Evolutionary conservation across 2,797 vertebrate species (phyloP), one percentile per base, ranked within the genome.

Genomic region (Tragopan temminckii): DNA sequence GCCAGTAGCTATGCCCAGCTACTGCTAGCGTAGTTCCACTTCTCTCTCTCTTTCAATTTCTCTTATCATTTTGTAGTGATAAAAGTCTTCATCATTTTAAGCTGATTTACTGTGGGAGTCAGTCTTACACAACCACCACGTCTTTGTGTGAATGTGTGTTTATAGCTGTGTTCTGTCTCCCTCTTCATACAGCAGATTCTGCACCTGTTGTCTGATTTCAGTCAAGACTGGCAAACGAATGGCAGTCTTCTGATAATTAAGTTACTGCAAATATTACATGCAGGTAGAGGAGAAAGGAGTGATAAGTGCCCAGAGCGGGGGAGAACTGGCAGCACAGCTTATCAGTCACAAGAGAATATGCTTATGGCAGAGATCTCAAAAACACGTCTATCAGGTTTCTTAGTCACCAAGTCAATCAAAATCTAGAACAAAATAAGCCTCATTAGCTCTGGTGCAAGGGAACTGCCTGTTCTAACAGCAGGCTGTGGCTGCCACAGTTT

Each of bases 81-180:
- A 9, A 74, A 66, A 67, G 8, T 33, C 6, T 59, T 15, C 35
- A 17, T 69, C 1, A 48, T 79, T 90, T 86, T 64, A 57, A 53
- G 36, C 21, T 89, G 27, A 52, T 68, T 78, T 80, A 43, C 58
- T 16, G 15, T 5, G 80, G 53, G 19, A 86, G 21, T 71, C 24
- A 20, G 33, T n/a, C 23, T 53, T n/a, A 45, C 0, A 5, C 29
- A 66, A 45, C 25, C 71, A 70, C 6, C 0, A 1, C 11, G 18
- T 45, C 29, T 50, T 53, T 0, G 0, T 43, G 31, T 52, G 38
- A 85, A 66, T 8, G 1, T 66, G 17, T n/a, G 7, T 76, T 89
- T 88, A 58, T 21, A 66, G 33, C 17, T 63, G 8, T 35, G 63
- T 55, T 89, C 48, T 80, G 3, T 50, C 36, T 64, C 29, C 12